These are phyloP conservation scores for Helicoverpa zea DNA, from an alignment of 1,140 invertebrate species.

Conservation along the genomic window DNA sequence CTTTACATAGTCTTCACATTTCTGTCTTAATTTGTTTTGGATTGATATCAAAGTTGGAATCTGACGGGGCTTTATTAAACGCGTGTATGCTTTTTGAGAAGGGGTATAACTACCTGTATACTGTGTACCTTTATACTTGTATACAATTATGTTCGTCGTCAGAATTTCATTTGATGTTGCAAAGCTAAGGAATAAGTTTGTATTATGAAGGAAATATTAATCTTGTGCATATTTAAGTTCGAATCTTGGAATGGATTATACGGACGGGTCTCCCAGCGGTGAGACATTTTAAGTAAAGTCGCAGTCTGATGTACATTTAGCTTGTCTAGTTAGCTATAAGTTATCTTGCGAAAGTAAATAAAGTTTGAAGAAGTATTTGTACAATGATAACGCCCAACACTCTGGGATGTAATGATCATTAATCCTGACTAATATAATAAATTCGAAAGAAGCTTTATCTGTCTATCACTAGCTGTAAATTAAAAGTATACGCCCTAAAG, in stretches of 20 bases:
- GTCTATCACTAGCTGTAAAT: too few relatives aligned
- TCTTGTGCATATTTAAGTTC: constrained; percentile 17
- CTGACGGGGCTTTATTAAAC: constrained; percentile 7
- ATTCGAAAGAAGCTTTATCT: too few relatives aligned
- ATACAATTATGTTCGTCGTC: too few relatives aligned
- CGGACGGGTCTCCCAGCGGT: background rate
- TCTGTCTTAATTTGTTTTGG: constrained; percentile 20
- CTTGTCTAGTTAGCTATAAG: too few relatives aligned
- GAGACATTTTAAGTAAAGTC: background rate
- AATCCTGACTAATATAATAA: too few relatives aligned
- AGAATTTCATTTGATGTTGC: constrained; percentile 36
- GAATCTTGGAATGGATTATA: background rate
- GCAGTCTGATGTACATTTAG: too few relatives aligned
- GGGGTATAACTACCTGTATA: background rate
- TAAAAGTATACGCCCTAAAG: too few relatives aligned
- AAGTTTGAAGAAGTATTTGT: too few relatives aligned
- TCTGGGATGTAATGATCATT: too few relatives aligned
- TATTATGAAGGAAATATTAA: constrained; percentile 19
- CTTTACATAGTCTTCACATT: background rate
- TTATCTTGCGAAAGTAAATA: too few relatives aligned
- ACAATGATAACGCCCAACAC: too few relatives aligned
- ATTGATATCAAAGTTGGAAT: constrained; percentile 28
- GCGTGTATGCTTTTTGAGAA: constrained; percentile 20
- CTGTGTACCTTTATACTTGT: too few relatives aligned
- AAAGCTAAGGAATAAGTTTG: background rate